These are phyloP conservation scores for Heterohyrax brucei DNA, from an alignment of 2,797 vertebrate species.

Conservation along the genomic window DNA sequence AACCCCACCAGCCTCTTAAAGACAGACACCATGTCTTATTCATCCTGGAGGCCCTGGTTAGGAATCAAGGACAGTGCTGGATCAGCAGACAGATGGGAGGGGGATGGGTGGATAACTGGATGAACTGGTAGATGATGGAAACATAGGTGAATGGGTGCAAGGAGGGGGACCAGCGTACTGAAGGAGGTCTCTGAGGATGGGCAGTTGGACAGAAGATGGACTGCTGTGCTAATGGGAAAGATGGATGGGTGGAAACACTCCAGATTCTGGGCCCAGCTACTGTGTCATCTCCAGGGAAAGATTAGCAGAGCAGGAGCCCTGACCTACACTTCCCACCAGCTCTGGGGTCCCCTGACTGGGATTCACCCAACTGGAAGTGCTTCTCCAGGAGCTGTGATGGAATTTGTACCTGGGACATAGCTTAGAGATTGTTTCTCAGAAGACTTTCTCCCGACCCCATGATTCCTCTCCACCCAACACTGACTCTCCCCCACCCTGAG, in stretches of 20 bases:
- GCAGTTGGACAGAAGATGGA: background rate
- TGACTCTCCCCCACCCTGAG: background rate
- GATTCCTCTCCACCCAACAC: background rate
- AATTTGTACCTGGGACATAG: background rate
- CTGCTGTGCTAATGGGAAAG: too few species aligned
- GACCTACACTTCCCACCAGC: background rate
- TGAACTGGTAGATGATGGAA: background rate
- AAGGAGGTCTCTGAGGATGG: background rate
- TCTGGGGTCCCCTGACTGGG: background rate
- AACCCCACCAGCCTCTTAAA: background rate
- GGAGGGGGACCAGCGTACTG: background rate
- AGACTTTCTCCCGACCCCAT: background rate
- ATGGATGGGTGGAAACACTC: background rate
- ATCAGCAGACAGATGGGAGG: rapidly evolving
- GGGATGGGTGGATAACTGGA: background rate
- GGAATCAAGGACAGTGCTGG: background rate
- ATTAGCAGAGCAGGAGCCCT: background rate
- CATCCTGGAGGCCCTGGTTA: slow-evolving; percentile 1
- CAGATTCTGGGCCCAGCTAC: background rate
- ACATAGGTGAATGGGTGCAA: background rate
- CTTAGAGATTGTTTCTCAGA: background rate
- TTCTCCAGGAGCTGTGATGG: background rate
- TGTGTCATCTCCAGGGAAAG: background rate
- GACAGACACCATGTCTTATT: background rate
- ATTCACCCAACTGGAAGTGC: background rate